phyloP scores from a whole-genome alignment of 30 jellyfish, hydroid and myxozoan species.

The Nemopilema nomurai region DNA sequence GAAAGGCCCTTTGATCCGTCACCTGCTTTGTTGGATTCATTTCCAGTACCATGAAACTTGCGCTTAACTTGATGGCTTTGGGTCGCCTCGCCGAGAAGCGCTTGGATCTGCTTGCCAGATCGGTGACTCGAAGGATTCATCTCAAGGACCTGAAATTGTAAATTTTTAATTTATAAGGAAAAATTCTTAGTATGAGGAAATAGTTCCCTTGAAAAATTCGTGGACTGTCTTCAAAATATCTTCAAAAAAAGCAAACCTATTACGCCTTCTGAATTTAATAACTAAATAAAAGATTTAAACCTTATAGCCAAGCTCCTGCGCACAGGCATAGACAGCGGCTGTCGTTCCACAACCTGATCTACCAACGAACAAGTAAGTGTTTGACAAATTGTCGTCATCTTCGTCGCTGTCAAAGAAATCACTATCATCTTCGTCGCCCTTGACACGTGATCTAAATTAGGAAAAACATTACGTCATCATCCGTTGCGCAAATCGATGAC shows the following conservation, averaged over 20 bases:
- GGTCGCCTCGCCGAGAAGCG: slow-evolving; percentile 88
- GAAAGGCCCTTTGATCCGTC: slow-evolving; percentile 23
- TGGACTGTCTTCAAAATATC: no score
- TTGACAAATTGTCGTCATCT: slow-evolving; percentile 56
- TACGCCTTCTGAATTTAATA: no score
- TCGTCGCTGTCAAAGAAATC: slow-evolving; percentile 69
- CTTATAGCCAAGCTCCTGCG: slow-evolving; percentile 93
- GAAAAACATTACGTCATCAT: not conserved
- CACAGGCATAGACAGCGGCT: slow-evolving; percentile 94
- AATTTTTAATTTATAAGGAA: not conserved
- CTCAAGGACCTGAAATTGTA: slow-evolving; percentile 83
- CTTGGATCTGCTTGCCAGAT: slow-evolving; percentile 82
- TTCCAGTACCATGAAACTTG: slow-evolving; percentile 28
- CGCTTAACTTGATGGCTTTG: slow-evolving; percentile 88
- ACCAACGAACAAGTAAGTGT: slow-evolving; percentile 80
- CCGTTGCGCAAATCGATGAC: not conserved
- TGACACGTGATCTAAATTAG: slow-evolving; percentile 26
- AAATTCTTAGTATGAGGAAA: not conserved
- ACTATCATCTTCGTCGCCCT: slow-evolving; percentile 16
- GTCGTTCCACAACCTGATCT: slow-evolving; percentile 90
- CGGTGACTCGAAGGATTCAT: slow-evolving; percentile 84
- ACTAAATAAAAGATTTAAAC: slow-evolving; percentile 35
- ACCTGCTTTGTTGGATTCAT: slow-evolving; percentile 15
- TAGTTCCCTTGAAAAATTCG: no score
- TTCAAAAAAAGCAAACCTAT: no score